Evolutionary conservation across 2,113 vertebrate genomes (phyloP), one percentile per base, ranked within the genome.

Genomic region (Equus quagga): DNA sequence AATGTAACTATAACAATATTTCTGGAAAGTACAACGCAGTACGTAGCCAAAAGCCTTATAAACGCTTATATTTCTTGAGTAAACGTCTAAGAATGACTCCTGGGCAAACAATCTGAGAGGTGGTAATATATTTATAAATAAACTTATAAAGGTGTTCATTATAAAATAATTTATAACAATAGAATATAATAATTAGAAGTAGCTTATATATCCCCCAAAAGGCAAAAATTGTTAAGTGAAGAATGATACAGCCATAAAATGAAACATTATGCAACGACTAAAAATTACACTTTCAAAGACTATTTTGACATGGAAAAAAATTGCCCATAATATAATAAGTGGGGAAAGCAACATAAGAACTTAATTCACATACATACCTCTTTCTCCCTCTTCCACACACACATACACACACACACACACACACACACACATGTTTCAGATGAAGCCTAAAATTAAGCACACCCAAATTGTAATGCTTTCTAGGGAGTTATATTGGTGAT

Each of bases 41-140:
- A 17, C 49, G 6, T 51, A 69, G 0, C 8, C 5, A n/a, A 54
- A 85, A 82, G 2, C 8, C 56, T 96, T 70, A 69, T 15, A 72
- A 83, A 60, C 8, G 19, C 60, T 91, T 92, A 33, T 58, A 69
- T 36, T 17, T 75, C 19, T 41, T 69, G 46, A 86, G 46, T 65
- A 85, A 95, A 90, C 70, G 69, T 97, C 33, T 76, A 78, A 64
- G 23, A 67, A 78, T 70, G 67, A 67, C 70, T 36, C 28, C 33
- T 46, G 62, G 23, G 69, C 17, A 82, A 56, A 78, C 2, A 83
- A 97, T 67, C 33, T 69, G 33, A 93, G 73, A 87, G 44, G 18
- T 65, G 49, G 24, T 75, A 18, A 60, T 78, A 58, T 28, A 62
- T 73, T 76, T 84, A 51, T 67, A 54, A n/a, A 41, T 81, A 54